Evolutionary conservation across 2,797 vertebrate genomes (phyloP).

Genomic region (Coranthus polyacanthus): DNA sequence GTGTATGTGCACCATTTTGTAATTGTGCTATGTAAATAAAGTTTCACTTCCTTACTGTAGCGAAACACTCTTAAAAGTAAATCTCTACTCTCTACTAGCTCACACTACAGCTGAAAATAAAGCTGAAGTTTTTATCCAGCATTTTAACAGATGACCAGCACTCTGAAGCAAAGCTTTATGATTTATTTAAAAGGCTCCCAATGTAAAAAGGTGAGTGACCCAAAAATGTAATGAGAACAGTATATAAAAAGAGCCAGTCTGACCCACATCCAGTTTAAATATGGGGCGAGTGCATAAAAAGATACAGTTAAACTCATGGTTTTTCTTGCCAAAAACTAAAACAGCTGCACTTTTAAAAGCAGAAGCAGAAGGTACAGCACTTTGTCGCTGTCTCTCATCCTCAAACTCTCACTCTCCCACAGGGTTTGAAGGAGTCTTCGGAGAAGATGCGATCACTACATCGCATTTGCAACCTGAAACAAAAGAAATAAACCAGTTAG

Average conservation of each 20-base stretch:
- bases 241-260: slow-evolving; percentile 72
- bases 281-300: slow-evolving; percentile 61
- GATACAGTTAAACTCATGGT: slow-evolving; percentile 43
- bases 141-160: slow-evolving; percentile 49
- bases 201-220: slow-evolving; percentile 72
- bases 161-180: slow-evolving; percentile 49
- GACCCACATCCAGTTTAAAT: slow-evolving; percentile 73
- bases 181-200: slow-evolving; percentile 70
- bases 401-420: slow-evolving; percentile 8
- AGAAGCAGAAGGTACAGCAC: slow-evolving; percentile 2
- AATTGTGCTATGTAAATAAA: too few relatives aligned
- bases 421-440: slow-evolving; percentile 10
- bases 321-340: slow-evolving; percentile 33
- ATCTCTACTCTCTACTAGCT: background rate
- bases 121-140: background rate
- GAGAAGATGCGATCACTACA: slow-evolving; percentile 16
- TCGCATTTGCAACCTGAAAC: slow-evolving; percentile 38
- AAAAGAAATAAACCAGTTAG: slow-evolving; percentile 18
- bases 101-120: slow-evolving; percentile 8
- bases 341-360: slow-evolving; percentile 51
- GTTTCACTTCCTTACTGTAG: too few relatives aligned
- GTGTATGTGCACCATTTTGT: too few relatives aligned
- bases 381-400: background rate
- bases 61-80: too few relatives aligned
- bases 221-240: slow-evolving; percentile 76